These are phyloP conservation scores for Periparus ater DNA, from an alignment of 2,797 vertebrate genomes.

Conservation along the genomic window DNA sequence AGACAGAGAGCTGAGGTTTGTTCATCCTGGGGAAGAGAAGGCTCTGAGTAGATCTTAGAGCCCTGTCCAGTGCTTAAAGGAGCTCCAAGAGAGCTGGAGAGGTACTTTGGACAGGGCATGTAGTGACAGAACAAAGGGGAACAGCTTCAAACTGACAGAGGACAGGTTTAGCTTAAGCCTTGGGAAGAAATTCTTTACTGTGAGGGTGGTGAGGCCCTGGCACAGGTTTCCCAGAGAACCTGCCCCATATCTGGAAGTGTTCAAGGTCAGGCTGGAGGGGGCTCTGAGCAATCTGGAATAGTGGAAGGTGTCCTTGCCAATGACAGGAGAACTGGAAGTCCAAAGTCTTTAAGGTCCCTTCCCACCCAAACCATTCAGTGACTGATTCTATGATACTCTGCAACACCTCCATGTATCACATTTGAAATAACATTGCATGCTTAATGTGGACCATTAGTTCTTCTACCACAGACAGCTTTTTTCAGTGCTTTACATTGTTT, in stretches of 20 bases:
- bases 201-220: neutral
- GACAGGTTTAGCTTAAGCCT: neutral
- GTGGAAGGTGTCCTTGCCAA: neutral
- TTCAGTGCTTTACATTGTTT: accelerated
- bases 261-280: neutral
- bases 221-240: neutral
- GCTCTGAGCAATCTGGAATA: neutral
- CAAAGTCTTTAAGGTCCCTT: neutral
- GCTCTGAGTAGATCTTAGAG: neutral
- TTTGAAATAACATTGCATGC: neutral
- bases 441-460: neutral
- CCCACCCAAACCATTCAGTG: neutral
- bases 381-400: neutral
- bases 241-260: neutral
- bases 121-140: neutral
- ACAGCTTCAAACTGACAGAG: neutral
- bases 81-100: neutral
- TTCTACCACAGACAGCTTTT: neutral
- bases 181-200: neutral
- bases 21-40: neutral
- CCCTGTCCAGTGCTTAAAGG: neutral
- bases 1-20: neutral
- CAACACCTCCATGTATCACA: neutral
- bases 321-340: neutral
- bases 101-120: neutral